Conservation (phyloP, 2,797 vertebrate genomes). For the Pantherophis alleghaniensis region DNA sequence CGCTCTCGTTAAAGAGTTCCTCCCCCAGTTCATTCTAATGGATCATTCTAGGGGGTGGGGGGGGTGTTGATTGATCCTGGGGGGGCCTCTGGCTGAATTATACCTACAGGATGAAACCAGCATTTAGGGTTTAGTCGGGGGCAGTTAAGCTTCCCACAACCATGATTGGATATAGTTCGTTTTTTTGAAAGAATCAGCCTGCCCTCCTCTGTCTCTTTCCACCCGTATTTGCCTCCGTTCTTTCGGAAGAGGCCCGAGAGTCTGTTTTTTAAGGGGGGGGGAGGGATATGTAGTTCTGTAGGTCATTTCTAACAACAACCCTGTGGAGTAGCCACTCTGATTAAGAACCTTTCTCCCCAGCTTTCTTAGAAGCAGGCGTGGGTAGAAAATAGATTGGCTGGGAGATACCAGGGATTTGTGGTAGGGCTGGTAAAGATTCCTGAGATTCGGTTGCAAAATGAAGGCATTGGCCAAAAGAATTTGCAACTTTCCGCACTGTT, state of each 20-base stretch:
- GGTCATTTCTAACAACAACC: not conserved
- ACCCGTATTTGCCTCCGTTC: not conserved
- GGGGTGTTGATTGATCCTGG: no score
- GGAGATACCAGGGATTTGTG: not conserved
- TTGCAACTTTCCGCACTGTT: not conserved
- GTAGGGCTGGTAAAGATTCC: not conserved
- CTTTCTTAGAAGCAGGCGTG: not conserved
- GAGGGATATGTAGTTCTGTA: not conserved
- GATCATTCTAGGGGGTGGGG: not conserved
- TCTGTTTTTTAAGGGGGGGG: not conserved
- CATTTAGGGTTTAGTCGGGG: not conserved
- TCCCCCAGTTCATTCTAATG: not conserved
- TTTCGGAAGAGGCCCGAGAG: not conserved
- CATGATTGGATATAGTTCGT: no score
- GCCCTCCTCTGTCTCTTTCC: not conserved
- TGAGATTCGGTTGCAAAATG: not conserved
- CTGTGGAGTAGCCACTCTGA: not conserved
- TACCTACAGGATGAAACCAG: not conserved
- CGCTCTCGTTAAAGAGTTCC: not conserved
- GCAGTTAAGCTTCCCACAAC: no score
- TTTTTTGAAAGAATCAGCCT: not conserved
- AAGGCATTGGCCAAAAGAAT: not conserved
- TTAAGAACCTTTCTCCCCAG: not conserved
- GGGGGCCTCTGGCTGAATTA: not conserved
- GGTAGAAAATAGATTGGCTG: not conserved